phyloP scores from a whole-genome alignment of 1,140 invertebrate species.

The Drosophila sp. region DNA sequence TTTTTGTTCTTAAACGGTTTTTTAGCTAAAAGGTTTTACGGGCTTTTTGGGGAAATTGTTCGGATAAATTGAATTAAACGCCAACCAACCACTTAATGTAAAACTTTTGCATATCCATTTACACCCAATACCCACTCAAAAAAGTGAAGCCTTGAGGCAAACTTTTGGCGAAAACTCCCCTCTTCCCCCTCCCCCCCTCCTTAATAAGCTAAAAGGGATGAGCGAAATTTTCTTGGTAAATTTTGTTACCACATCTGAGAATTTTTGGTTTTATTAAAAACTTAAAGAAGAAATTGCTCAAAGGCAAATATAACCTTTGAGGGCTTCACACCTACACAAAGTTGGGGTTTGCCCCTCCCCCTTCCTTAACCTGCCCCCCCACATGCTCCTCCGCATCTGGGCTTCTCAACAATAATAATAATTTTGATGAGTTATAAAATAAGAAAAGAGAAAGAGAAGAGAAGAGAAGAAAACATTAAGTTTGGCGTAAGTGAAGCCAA shows the following conservation, averaged over 20 bases:
- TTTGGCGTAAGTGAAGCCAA: constrained; percentile 46
- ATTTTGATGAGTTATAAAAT: constrained; percentile 75
- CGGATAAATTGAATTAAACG: constrained; percentile 32
- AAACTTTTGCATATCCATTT: constrained; percentile 3
- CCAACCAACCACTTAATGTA: constrained; percentile 1
- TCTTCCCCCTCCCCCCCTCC: not conserved
- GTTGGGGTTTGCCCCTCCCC: not conserved
- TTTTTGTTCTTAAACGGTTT: not conserved
- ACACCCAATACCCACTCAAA: constrained; percentile 9
- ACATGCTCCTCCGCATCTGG: not conserved
- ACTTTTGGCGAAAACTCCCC: not conserved
- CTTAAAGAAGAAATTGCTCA: constrained; percentile 6
- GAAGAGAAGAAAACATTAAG: constrained; percentile 11
- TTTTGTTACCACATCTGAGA: not conserved
- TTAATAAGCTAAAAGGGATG: constrained; percentile 5
- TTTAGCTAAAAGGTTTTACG: constrained; percentile 9
- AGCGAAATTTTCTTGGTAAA: constrained; percentile 21
- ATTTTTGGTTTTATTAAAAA: constrained; percentile 17
- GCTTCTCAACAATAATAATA: constrained; percentile 44
- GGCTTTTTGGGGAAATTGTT: too few relatives aligned
- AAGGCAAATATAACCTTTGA: constrained; percentile 35
- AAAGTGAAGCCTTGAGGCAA: constrained; percentile 7
- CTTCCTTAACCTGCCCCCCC: not conserved
- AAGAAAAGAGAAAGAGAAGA: not conserved
- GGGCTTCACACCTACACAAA: constrained; percentile 33